A percentile compares a stretch with the other conserved stretches of the same genome.
phyloP scores from a whole-genome alignment of 92 coral and sea anemone genomes.

The Scolanthus callimorphus region DNA sequence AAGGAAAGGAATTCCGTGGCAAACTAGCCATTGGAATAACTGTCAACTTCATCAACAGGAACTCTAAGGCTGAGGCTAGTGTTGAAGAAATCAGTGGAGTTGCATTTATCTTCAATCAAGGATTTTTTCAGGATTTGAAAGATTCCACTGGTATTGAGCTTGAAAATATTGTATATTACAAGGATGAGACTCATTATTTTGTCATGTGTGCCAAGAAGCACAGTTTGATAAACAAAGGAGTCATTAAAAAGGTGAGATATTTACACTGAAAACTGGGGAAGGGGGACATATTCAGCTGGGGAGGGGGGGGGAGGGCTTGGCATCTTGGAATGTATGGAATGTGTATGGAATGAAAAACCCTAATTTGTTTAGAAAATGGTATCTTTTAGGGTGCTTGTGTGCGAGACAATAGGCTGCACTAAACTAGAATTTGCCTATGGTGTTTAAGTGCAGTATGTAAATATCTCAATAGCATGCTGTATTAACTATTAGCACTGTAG shows the following conservation, averaged over 20 bases:
- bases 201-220: constrained; percentile 98
- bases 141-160: constrained; percentile 92
- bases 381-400: too few relatives aligned
- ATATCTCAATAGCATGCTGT: too few relatives aligned
- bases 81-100: constrained; percentile 99
- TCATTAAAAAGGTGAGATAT: constrained; percentile 89
- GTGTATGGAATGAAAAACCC: too few relatives aligned
- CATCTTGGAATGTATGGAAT: too few relatives aligned
- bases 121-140: constrained; percentile 87
- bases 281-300: too few relatives aligned
- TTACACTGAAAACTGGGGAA: too few relatives aligned
- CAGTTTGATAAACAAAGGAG: constrained; percentile 85
- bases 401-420: too few relatives aligned
- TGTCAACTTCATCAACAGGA: constrained; percentile 82
- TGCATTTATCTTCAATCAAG: constrained; percentile 94
- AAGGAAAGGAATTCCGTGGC: constrained; percentile 96
- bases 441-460: too few relatives aligned
- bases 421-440: too few relatives aligned
- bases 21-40: constrained; percentile 97
- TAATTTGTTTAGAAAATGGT: too few relatives aligned
- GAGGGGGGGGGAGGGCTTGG: too few relatives aligned
- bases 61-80: constrained; percentile 87
- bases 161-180: constrained; percentile 96
- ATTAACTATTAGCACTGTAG: too few relatives aligned
- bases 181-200: constrained; percentile 98